Conservation (phyloP, 35 echinoderm and acorn worm species). For the Heliocidaris erythrogramma region DNA sequence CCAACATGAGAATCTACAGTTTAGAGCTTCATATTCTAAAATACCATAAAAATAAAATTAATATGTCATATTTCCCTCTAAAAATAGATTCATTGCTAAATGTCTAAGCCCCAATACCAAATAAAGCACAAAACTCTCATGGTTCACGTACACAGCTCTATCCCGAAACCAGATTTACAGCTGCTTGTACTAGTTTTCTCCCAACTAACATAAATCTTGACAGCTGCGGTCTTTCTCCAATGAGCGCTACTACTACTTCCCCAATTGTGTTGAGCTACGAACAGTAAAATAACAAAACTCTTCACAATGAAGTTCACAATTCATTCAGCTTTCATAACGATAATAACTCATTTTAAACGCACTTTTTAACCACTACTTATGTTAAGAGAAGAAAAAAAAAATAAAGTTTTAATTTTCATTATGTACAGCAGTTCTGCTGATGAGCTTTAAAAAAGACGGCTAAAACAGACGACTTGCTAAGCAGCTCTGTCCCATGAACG, state of each 20-base stretch:
- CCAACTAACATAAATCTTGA: background rate
- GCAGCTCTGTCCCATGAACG: background rate
- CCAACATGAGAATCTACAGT: background rate
- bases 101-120: background rate
- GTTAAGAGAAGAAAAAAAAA: background rate
- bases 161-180: background rate
- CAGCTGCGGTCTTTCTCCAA: background rate
- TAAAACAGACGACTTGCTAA: background rate
- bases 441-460: background rate
- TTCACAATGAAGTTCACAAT: background rate
- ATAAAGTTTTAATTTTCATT: background rate
- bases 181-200: background rate
- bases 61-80: background rate
- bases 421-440: conserved; percentile 8
- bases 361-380: background rate
- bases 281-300: background rate
- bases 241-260: background rate
- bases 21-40: background rate
- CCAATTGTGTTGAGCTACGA: background rate
- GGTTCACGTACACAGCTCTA: background rate
- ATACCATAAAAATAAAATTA: background rate
- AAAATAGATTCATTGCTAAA: background rate
- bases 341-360: background rate
- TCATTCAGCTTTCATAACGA: background rate
- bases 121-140: background rate